A percentile compares a stretch with the other conserved stretches of the same genome.
These are phyloP conservation scores for Puffinus mauretanicus DNA, from an alignment of 2,113 vertebrate species.

Conservation along the genomic window DNA sequence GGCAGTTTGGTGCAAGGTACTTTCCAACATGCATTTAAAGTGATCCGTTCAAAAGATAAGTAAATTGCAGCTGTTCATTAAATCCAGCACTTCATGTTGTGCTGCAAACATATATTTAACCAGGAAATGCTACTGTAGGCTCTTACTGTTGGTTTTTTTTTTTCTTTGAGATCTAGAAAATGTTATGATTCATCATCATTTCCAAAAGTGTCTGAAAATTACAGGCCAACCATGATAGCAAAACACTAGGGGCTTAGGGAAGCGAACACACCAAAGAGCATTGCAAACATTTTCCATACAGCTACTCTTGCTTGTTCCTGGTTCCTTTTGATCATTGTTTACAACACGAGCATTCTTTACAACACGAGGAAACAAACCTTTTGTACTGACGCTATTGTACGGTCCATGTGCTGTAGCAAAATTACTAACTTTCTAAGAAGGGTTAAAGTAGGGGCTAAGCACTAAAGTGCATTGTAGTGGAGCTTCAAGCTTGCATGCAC, in stretches of 20 bases:
- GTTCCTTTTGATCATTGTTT: constrained; percentile 58
- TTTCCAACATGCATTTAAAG: constrained; percentile 71
- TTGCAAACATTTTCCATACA: constrained; percentile 12
- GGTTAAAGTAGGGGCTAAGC: constrained; percentile 5
- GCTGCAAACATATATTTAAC: constrained; percentile 71
- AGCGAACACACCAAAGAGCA: neutral
- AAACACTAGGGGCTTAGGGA: constrained; percentile 13
- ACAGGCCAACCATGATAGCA: constrained; percentile 25
- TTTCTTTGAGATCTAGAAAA: constrained; percentile 49
- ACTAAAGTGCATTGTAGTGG: neutral
- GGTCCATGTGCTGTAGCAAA: neutral
- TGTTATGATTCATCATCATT: constrained; percentile 65
- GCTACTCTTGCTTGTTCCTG: neutral
- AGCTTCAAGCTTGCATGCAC: neutral
- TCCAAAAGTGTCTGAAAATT: constrained; percentile 55
- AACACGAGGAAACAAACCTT: constrained; percentile 50
- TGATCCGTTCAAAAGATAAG: constrained; percentile 75
- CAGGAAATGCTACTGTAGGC: constrained; percentile 60
- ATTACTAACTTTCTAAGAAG: constrained; percentile 49
- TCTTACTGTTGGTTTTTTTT: neutral
- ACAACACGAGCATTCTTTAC: constrained; percentile 17
- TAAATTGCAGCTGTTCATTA: constrained; percentile 67
- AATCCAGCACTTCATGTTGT: constrained; percentile 25
- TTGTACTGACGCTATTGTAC: constrained; percentile 12
- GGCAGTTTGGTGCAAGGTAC: constrained; percentile 67